phyloP scores from a whole-genome alignment of 2,888 invertebrate genomes.

The Aspidapion aeneum region DNA sequence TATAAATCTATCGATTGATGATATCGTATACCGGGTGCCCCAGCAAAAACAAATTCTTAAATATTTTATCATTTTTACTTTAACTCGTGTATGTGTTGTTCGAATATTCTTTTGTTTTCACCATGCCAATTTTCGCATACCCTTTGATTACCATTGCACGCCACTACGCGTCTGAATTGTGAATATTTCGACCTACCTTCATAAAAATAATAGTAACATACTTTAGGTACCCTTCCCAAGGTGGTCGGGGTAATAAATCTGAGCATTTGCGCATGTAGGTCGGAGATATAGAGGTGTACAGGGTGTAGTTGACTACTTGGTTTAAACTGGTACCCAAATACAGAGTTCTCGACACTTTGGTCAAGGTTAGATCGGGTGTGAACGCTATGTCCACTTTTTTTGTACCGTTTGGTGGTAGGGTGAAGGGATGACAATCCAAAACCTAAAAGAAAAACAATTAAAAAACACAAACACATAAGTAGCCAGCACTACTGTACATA shows the following conservation, averaged over 20 bases:
- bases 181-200: conserved; percentile 36
- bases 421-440: conserved; percentile 69
- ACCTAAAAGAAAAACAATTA: conserved; percentile 46
- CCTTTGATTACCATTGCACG: too few relatives aligned
- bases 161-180: too few relatives aligned
- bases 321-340: conserved; percentile 60
- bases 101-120: too few relatives aligned
- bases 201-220: conserved; percentile 59
- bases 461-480: too few relatives aligned
- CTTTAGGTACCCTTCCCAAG: conserved; percentile 71
- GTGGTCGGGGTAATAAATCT: conserved; percentile 64
- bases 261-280: conserved; percentile 68
- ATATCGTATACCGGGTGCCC: too few relatives aligned
- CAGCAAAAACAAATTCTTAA: too few relatives aligned
- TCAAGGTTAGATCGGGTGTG: conserved; percentile 82
- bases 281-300: conserved; percentile 61
- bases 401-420: conserved; percentile 67
- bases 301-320: conserved; percentile 61
- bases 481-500: too few relatives aligned
- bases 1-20: too few relatives aligned
- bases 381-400: conserved; percentile 81
- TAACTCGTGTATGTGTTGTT: too few relatives aligned
- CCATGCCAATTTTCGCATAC: too few relatives aligned
- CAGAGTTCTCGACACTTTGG: conserved; percentile 65
- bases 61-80: too few relatives aligned